Evolutionary conservation across 2,888 invertebrate species (phyloP).

Genomic region (Galerucella pusilla): DNA sequence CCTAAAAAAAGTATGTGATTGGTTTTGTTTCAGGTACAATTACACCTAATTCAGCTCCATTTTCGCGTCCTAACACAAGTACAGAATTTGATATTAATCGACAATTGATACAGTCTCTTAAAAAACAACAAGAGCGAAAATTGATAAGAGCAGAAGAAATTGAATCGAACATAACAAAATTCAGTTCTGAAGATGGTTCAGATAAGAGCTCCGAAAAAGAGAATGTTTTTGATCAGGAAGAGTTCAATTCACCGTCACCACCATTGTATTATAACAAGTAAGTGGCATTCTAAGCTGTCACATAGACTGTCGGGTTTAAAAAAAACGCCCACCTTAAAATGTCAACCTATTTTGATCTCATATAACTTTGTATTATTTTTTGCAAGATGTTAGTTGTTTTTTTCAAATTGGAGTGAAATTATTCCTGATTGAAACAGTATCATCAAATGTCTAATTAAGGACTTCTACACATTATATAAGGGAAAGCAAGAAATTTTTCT

Average conservation of each 20-base stretch:
- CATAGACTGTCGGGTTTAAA: no score
- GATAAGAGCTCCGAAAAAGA: slow-evolving; percentile 31
- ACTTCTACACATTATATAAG: no score
- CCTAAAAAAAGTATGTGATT: neutral
- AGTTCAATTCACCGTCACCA: slow-evolving; percentile 1
- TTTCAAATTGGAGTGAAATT: no score
- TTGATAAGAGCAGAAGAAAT: slow-evolving; percentile 45
- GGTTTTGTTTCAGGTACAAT: slow-evolving; percentile 45
- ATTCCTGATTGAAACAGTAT: no score
- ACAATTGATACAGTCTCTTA: slow-evolving; percentile 48
- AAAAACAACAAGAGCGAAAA: slow-evolving; percentile 50
- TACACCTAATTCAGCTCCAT: slow-evolving; percentile 47
- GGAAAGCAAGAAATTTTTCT: no score
- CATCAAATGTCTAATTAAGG: no score
- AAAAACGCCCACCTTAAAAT: no score
- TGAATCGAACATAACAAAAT: slow-evolving; percentile 30
- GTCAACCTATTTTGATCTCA: no score
- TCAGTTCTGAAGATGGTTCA: slow-evolving; percentile 38
- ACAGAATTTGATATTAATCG: slow-evolving; percentile 44
- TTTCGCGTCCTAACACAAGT: slow-evolving; percentile 50
- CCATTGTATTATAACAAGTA: neutral
- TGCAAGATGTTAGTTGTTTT: no score
- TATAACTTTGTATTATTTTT: no score
- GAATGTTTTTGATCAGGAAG: neutral
- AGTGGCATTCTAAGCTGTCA: neutral